Conservation (phyloP, 92 coral and sea anemone species). For the Desmophyllum pertusum region DNA sequence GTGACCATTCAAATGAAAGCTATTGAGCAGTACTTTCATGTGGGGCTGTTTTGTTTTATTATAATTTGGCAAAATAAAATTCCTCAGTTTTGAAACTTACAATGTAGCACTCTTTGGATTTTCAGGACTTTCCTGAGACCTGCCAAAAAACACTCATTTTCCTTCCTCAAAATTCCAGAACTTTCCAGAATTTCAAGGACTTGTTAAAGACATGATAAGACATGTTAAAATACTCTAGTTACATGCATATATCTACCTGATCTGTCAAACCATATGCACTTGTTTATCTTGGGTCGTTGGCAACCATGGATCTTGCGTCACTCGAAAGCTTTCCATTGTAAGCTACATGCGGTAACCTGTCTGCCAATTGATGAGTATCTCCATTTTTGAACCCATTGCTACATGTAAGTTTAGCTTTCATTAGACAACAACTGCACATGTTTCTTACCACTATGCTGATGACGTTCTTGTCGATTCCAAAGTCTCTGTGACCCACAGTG, state of each 20-base stretch:
- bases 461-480: slow-evolving; percentile 77
- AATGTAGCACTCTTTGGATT: too few species aligned
- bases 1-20: too few species aligned
- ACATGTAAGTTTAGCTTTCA: slow-evolving; percentile 35
- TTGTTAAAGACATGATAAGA: too few species aligned
- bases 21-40: too few species aligned
- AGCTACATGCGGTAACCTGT: background rate
- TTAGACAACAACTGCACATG: slow-evolving; percentile 75
- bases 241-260: slow-evolving; percentile 64
- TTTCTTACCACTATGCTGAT: slow-evolving; percentile 70
- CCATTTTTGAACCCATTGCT: slow-evolving; percentile 47
- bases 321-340: slow-evolving; percentile 56
- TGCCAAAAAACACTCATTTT: too few species aligned
- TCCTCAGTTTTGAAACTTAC: too few species aligned
- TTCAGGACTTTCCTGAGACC: too few species aligned
- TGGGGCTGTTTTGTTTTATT: too few species aligned
- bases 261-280: slow-evolving; percentile 96
- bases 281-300: slow-evolving; percentile 81
- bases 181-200: too few species aligned
- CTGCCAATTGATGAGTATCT: slow-evolving; percentile 5
- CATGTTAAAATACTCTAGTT: too few species aligned
- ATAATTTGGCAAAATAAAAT: too few species aligned
- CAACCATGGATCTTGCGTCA: slow-evolving; percentile 85
- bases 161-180: too few species aligned
- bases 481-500: slow-evolving; percentile 79